Conservation (phyloP, 53 echinoderm and acorn worm genomes). For the Mesocentrotus franciscanus region DNA sequence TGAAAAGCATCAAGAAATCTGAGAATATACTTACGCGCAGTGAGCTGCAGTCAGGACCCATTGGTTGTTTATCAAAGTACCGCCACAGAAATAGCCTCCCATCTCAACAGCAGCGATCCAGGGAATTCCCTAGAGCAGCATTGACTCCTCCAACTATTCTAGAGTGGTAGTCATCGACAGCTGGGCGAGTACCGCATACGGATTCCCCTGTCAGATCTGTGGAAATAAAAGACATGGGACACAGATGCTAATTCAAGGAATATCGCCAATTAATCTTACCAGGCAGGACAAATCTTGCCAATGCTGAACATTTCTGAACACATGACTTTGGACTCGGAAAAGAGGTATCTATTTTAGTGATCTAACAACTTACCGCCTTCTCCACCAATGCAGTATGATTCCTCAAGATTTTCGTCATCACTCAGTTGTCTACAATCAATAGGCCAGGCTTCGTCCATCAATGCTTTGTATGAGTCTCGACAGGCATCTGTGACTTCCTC, state of each 20-base stretch:
- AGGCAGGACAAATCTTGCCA: too few relatives aligned
- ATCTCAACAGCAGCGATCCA: conserved; percentile 79
- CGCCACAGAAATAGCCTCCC: conserved; percentile 67
- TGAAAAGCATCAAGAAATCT: too few relatives aligned
- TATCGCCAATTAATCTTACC: not conserved
- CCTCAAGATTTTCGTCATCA: too few relatives aligned
- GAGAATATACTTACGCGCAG: conserved; percentile 74
- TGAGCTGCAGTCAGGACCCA: conserved; percentile 90
- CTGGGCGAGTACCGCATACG: conserved; percentile 77
- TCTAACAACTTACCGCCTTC: conserved; percentile 9
- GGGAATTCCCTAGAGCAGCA: conserved; percentile 75
- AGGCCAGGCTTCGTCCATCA: too few relatives aligned
- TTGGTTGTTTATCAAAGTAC: conserved; percentile 70
- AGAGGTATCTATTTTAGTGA: too few relatives aligned
- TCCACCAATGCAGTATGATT: not conserved
- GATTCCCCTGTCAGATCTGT: conserved; percentile 25
- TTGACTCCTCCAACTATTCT: conserved; percentile 82
- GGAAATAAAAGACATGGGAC: not conserved
- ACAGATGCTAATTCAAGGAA: not conserved
- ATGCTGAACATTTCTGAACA: too few relatives aligned
- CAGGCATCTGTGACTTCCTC: too few relatives aligned
- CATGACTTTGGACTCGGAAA: too few relatives aligned
- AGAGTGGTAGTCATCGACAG: not conserved
- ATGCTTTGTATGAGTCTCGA: too few relatives aligned
- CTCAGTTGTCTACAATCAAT: too few relatives aligned